Base-by-base conservation (phyloP, 2,797 vertebrate species). In the Pogonophryne albipinna region DNA sequence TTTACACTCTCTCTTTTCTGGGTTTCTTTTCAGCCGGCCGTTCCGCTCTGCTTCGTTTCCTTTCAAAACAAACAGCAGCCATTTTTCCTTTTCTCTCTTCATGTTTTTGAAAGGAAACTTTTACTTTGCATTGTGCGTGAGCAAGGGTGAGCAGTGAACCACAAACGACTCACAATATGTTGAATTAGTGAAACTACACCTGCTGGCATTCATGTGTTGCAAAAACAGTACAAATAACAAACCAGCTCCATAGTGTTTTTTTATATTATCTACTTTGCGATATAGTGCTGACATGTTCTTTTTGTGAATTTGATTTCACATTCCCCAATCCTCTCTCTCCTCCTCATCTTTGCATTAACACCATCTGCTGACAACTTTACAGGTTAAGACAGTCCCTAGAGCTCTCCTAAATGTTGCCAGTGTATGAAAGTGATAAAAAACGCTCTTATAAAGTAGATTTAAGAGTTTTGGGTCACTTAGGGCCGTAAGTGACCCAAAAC, bases 11-110 rank as follows among this genome's bases (percentile, higher is more conserved):
- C 84, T 78, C 82, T 79, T 89, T 80, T 80, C 70, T 73, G 66
- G 70, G 66, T 79, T 55, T 17, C 82, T 74, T 70, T 87, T 91
- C 86, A 89, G 67, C 42, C 15, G 6, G 57, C 41, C 1, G 89
- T 92, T 90, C 89, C 85, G 91, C 91, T 85, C 76, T 6, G 80
- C 76, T 90, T 90, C 80, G 0, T 71, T 79, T 83, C 69, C 71
- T 87, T 79, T 87, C 77, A 73, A 94, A 94, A 93, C 90, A 93
- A 90, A 87, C 71, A 76, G 61, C 12, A 1, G 7, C 5, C 3
- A 0, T 57, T 87, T 38, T 76, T 79, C 60, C 71, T 79, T 73
- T 68, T 67, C 60, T 73, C 78, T 85, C 64, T 74, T 56, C 42
- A 56, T 12, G 10, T 78, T 75, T 68, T 66, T 76, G 78, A 76